Percentiles rank a stretch among this genome's conserved stretches.
phyloP scores from a whole-genome alignment of 35 echinoderm and acorn worm genomes.

The Anneissia japonica region DNA sequence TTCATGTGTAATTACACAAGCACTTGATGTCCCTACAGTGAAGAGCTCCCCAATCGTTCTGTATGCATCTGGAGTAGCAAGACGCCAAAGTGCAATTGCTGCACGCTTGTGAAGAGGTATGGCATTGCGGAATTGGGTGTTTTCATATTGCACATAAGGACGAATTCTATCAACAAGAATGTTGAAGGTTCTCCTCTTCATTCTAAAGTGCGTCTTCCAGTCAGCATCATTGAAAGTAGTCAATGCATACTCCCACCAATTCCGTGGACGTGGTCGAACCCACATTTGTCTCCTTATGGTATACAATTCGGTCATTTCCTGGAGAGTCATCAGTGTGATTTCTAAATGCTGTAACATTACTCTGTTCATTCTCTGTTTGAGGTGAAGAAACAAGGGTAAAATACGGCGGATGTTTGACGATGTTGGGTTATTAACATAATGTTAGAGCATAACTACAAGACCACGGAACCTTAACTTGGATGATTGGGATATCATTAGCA shows the following conservation, averaged over 20 bases:
- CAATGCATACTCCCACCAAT: neutral
- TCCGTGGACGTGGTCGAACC: no score
- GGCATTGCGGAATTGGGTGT: neutral
- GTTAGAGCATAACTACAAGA: no score
- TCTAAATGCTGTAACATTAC: no score
- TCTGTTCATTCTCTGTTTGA: no score
- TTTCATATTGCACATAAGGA: neutral
- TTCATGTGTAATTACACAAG: conserved; percentile 16
- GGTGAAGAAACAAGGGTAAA: no score
- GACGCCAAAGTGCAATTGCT: conserved; percentile 7
- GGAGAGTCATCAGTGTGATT: no score
- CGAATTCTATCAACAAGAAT: neutral
- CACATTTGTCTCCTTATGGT: no score
- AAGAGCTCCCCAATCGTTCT: conserved; percentile 13
- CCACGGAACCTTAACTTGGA: no score
- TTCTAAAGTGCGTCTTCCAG: conserved; percentile 18
- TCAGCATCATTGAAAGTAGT: neutral
- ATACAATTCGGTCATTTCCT: no score
- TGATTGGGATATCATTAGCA: no score
- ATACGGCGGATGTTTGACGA: no score
- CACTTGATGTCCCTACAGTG: conserved; percentile 2
- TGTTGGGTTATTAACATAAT: no score
- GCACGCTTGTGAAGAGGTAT: neutral
- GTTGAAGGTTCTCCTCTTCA: conserved; percentile 1
- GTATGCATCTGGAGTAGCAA: conserved; percentile 22